Percentiles rank a stretch among this genome's conserved stretches.
Evolutionary conservation across 2,888 invertebrate species (phyloP).

Genomic region (Aspidiotus destructor): DNA sequence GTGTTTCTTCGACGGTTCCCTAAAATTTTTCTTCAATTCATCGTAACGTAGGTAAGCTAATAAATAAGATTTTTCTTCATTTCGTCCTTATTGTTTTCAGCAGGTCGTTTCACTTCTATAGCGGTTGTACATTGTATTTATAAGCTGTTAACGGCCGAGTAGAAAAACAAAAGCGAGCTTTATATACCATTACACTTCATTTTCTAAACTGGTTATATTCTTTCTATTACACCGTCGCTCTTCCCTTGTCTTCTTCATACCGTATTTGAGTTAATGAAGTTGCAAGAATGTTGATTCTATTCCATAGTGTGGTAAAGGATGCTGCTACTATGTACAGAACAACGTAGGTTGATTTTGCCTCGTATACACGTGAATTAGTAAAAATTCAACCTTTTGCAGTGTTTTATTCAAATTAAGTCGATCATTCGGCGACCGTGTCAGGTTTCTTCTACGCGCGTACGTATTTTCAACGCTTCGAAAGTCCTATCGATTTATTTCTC

Average conservation of each 20-base stretch:
- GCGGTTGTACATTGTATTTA: not conserved
- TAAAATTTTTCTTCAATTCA: slow-evolving; percentile 3
- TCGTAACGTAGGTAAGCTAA: not conserved
- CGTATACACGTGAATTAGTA: not conserved
- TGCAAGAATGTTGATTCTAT: too few relatives aligned
- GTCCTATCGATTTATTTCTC: not conserved
- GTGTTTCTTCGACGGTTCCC: slow-evolving; percentile 6
- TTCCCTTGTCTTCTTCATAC: too few relatives aligned
- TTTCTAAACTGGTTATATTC: too few relatives aligned
- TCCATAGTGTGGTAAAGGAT: too few relatives aligned
- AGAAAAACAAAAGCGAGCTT: too few relatives aligned
- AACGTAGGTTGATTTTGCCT: slow-evolving; percentile 4
- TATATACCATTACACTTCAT: too few relatives aligned
- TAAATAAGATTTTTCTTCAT: slow-evolving; percentile 4
- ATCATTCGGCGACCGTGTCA: not conserved
- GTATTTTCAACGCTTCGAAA: not conserved
- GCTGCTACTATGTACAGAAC: not conserved
- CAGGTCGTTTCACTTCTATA: not conserved
- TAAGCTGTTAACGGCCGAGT: too few relatives aligned
- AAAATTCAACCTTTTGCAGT: slow-evolving; percentile 4
- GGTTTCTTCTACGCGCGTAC: not conserved
- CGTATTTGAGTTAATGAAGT: too few relatives aligned
- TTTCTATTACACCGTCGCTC: too few relatives aligned
- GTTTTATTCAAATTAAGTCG: not conserved
- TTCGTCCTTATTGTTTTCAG: slow-evolving; percentile 14